Conservation (phyloP, 2,888 invertebrate genomes). For the Synergus itoensis region DNA sequence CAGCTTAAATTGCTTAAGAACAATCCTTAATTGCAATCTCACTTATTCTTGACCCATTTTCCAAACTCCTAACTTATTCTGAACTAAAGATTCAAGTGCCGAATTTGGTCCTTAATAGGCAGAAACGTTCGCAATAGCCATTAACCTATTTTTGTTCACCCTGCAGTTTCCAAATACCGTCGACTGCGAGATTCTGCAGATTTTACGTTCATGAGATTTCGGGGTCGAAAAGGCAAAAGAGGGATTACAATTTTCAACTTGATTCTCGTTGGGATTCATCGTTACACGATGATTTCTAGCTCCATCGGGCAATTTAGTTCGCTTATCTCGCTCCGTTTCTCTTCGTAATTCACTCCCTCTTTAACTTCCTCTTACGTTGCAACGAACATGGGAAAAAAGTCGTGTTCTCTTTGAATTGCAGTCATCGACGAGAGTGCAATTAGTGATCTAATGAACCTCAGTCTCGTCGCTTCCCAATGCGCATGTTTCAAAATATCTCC, state of each 20-base stretch:
- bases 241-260: constrained; percentile 37
- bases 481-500: not conserved
- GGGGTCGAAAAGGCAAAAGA: constrained; percentile 38
- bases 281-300: constrained; percentile 37
- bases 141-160: constrained; percentile 36
- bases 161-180: constrained; percentile 32
- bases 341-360: constrained; percentile 30
- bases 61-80: constrained; percentile 1
- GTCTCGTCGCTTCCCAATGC: not conserved
- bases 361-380: constrained; percentile 31
- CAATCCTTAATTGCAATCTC: not conserved
- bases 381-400: constrained; percentile 26
- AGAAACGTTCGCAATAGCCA: constrained; percentile 29
- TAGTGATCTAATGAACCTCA: constrained; percentile 8
- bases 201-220: constrained; percentile 35
- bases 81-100: not conserved
- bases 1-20: not conserved
- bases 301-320: constrained; percentile 30
- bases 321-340: constrained; percentile 41
- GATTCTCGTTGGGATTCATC: constrained; percentile 28
- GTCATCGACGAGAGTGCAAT: constrained; percentile 16
- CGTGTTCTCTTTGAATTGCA: not conserved
- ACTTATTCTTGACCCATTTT: constrained; percentile 29
- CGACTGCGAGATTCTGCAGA: constrained; percentile 15
- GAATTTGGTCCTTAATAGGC: constrained; percentile 4